Percentiles rank a stretch among this genome's conserved stretches.
phyloP scores from a whole-genome alignment of 2,113 vertebrate genomes.

The Melanerpes formicivorus region DNA sequence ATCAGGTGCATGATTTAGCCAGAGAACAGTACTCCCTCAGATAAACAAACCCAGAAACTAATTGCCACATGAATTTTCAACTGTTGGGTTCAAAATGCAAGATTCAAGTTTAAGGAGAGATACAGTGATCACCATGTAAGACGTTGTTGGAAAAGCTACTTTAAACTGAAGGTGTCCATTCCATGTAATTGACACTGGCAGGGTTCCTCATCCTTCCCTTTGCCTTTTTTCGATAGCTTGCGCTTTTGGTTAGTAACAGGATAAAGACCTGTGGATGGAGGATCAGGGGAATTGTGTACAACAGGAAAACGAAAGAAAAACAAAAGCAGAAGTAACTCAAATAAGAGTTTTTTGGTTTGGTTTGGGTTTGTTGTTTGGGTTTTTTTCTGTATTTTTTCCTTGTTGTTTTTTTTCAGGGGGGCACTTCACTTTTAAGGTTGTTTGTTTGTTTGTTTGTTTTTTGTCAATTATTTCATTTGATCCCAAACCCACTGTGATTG shows the following conservation, averaged over 20 bases:
- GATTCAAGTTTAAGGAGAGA: neutral
- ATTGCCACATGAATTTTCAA: neutral
- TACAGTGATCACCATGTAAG: neutral
- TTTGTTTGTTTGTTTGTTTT: neutral
- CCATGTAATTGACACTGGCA: accelerated
- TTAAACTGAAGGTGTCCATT: neutral
- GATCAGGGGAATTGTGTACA: neutral
- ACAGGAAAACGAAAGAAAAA: neutral
- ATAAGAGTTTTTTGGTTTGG: too few species aligned
- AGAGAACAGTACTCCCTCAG: neutral
- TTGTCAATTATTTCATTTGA: neutral
- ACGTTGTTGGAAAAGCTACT: neutral
- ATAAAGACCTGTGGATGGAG: neutral
- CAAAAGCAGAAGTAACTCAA: neutral
- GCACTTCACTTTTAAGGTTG: too few species aligned
- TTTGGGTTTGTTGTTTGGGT: neutral
- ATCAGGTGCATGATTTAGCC: neutral
- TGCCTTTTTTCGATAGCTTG: neutral
- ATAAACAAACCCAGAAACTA: neutral
- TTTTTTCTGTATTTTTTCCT: neutral
- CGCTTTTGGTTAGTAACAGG: neutral
- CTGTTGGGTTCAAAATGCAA: neutral
- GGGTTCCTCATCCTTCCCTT: neutral
- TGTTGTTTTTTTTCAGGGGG: too few species aligned
- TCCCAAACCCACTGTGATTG: neutral